A percentile compares a stretch with the other conserved stretches of the same genome.
Evolutionary conservation across 2,797 vertebrate genomes (phyloP).

Genomic region (Clarias fuscus): DNA sequence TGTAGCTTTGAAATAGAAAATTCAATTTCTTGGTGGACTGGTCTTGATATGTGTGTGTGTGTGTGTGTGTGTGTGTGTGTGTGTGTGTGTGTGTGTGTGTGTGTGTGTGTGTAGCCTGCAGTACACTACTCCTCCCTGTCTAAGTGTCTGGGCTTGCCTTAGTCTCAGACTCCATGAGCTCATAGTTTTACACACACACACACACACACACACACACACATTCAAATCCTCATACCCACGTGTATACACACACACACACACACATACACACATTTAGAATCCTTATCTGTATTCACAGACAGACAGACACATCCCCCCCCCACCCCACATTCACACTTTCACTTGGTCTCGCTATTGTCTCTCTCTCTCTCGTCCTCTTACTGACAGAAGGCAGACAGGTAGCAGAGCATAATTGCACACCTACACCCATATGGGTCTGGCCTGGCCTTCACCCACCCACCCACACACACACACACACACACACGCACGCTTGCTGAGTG

Average conservation of each 20-base stretch:
- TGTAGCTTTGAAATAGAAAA: background rate
- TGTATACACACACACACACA: background rate
- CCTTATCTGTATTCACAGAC: slow-evolving; percentile 34
- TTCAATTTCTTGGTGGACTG: background rate
- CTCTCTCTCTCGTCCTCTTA: background rate
- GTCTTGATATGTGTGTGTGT: background rate
- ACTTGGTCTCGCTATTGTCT: background rate
- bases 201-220: slow-evolving; percentile 3
- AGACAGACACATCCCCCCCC: too few species aligned
- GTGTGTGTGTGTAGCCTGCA: slow-evolving; percentile 15
- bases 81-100: slow-evolving; percentile 17
- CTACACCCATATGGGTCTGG: background rate
- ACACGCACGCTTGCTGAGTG: background rate
- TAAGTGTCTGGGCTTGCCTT: slow-evolving; percentile 44
- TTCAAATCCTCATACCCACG: background rate
- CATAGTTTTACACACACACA: background rate
- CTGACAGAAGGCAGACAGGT: slow-evolving; percentile 49
- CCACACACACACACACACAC: background rate
- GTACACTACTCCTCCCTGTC: slow-evolving; percentile 30
- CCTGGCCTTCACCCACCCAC: background rate
- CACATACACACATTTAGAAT: background rate
- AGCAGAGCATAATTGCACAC: slow-evolving; percentile 50
- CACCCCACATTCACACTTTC: background rate
- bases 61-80: background rate
- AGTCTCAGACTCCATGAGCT: slow-evolving; percentile 13